Percentiles rank a stretch among this genome's conserved stretches.
Evolutionary conservation across 2,113 vertebrate species (phyloP).

Genomic region (Ceratotherium simum): DNA sequence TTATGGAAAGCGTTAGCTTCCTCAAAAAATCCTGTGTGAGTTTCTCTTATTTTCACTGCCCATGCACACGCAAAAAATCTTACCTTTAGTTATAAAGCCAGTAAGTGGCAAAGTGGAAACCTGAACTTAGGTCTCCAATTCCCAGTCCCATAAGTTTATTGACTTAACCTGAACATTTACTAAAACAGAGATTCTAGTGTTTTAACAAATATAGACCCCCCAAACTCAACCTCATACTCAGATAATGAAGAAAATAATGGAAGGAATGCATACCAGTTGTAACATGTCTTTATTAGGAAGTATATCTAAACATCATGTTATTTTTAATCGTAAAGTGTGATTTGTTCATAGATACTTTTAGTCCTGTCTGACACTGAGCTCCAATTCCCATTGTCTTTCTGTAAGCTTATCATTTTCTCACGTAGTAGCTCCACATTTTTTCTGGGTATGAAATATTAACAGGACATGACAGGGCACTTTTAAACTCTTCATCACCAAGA

Average conservation of each 20-base stretch:
- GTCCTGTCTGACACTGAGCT: neutral
- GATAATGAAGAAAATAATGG: neutral
- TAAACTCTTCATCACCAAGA: neutral
- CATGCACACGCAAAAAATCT: neutral
- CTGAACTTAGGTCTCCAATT: neutral
- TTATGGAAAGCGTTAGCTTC: neutral
- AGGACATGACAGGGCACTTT: neutral
- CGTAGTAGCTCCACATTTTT: neutral
- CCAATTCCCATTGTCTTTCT: neutral
- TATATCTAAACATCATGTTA: neutral
- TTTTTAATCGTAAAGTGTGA: constrained; percentile 21
- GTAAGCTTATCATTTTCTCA: neutral
- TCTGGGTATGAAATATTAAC: constrained; percentile 10
- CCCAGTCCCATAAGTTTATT: neutral
- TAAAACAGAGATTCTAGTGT: neutral
- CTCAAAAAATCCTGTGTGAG: neutral
- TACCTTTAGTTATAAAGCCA: constrained; percentile 16
- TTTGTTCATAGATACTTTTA: neutral
- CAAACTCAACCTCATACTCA: neutral
- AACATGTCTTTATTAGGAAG: neutral
- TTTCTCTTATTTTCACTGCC: neutral
- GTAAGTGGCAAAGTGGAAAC: neutral
- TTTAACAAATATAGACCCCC: neutral
- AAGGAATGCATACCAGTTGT: neutral
- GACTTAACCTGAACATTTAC: neutral